A percentile compares a stretch with the other conserved stretches of the same genome.
These are phyloP conservation scores for Microcebus lehilahytsara DNA, from an alignment of 2,113 vertebrate genomes.

Conservation along the genomic window DNA sequence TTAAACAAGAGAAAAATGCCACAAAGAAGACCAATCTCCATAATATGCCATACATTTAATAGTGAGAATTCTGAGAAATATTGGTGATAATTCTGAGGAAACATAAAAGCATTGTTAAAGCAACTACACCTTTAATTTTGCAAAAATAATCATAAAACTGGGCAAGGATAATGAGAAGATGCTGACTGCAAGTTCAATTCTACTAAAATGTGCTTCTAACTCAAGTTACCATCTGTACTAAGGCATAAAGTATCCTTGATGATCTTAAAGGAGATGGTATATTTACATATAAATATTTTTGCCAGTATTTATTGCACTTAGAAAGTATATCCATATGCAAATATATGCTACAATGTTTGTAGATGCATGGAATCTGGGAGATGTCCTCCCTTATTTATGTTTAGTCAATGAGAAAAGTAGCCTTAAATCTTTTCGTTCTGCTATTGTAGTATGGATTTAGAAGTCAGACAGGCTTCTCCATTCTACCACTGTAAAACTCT, in stretches of 20 bases:
- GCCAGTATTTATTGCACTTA: neutral
- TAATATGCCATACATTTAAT: neutral
- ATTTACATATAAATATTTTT: slow-evolving; percentile 23
- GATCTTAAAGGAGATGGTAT: neutral
- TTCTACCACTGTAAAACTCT: neutral
- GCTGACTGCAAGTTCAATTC: neutral
- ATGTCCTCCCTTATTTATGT: neutral
- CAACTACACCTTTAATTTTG: slow-evolving; percentile 4
- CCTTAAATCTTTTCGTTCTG: slow-evolving; percentile 7
- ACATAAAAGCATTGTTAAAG: neutral
- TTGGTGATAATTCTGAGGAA: neutral
- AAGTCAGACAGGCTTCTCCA: neutral
- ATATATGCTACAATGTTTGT: neutral
- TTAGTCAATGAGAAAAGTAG: neutral
- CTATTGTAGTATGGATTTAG: neutral
- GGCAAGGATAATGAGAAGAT: neutral
- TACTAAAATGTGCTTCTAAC: neutral
- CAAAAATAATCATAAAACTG: neutral
- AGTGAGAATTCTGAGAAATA: neutral
- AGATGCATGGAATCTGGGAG: neutral
- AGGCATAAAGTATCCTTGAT: neutral
- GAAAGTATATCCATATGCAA: neutral
- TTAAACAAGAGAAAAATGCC: slow-evolving; percentile 29
- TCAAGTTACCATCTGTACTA: neutral
- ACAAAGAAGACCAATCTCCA: neutral